A percentile compares a stretch with the other conserved stretches of the same genome.
Evolutionary conservation across 2,888 invertebrate genomes (phyloP).

Genomic region (Caenorhabditis sp.): DNA sequence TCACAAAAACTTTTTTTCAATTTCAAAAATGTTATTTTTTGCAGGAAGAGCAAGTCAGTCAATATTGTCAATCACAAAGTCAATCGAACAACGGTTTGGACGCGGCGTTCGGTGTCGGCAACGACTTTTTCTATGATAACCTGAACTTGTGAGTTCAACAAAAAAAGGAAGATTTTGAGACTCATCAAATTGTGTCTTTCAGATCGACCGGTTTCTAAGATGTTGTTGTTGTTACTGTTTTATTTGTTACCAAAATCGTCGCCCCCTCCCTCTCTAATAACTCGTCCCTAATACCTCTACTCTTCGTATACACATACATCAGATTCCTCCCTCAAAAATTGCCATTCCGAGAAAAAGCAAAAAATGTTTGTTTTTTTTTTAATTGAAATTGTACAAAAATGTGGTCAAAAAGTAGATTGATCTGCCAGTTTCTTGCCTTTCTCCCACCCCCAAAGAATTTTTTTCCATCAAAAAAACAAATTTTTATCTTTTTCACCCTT

Average conservation of each 20-base stretch:
- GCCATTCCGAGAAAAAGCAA: slow-evolving; percentile 14
- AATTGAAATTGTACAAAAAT: slow-evolving; percentile 2
- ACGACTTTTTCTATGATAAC: slow-evolving; percentile 41
- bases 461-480: too few species aligned
- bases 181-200: slow-evolving; percentile 5
- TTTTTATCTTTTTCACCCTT: neutral
- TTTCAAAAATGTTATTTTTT: slow-evolving; percentile 4
- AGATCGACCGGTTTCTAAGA: slow-evolving; percentile 30
- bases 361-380: neutral
- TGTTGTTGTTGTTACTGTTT: slow-evolving; percentile 6
- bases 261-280: neutral
- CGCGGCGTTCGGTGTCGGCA: slow-evolving; percentile 25
- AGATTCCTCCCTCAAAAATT: neutral
- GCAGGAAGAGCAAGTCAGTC: slow-evolving; percentile 40
- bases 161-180: neutral
- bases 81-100: slow-evolving; percentile 17
- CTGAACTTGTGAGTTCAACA: slow-evolving; percentile 17
- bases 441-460: neutral
- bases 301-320: neutral
- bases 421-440: neutral
- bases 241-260: slow-evolving; percentile 14
- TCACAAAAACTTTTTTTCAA: too few species aligned
- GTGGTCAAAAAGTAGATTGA: neutral
- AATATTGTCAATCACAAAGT: slow-evolving; percentile 23
- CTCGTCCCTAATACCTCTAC: neutral